Conservation (phyloP, 1,140 invertebrate genomes). For the Phymastichus coffea region DNA sequence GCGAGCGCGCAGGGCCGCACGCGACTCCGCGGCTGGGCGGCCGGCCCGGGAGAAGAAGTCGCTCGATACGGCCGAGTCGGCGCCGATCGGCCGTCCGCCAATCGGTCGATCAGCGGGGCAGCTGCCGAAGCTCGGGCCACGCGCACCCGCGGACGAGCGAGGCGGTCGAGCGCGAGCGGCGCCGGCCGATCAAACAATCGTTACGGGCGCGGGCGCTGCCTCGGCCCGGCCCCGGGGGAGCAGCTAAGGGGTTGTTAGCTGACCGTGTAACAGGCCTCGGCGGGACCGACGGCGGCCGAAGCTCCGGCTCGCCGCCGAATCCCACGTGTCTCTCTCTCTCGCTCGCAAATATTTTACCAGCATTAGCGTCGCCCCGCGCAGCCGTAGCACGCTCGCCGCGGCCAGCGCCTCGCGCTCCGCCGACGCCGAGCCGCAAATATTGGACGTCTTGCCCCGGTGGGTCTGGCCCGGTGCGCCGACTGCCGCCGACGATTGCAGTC, state of each 20-base stretch:
- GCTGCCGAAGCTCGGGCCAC: background rate
- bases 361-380: conserved; percentile 20
- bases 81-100: background rate
- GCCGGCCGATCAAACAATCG: conserved; percentile 49
- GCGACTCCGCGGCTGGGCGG: too few relatives aligned
- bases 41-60: too few relatives aligned
- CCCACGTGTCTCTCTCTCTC: conserved; percentile 13
- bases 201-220: conserved; percentile 28
- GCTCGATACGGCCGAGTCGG: too few relatives aligned
- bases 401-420: background rate
- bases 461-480: background rate
- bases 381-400: background rate
- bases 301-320: conserved; percentile 23
- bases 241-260: conserved; percentile 51
- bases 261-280: conserved; percentile 50
- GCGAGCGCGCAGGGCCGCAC: too few relatives aligned
- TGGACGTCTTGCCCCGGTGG: background rate
- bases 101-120: background rate
- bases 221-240: conserved; percentile 32
- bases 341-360: conserved; percentile 35
- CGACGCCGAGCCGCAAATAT: conserved; percentile 4
- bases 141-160: too few relatives aligned
- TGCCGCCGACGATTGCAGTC: too few relatives aligned
- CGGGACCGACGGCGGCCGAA: conserved; percentile 36
- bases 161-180: too few relatives aligned